A percentile compares a stretch with the other conserved stretches of the same genome.
Evolutionary conservation across 2,113 vertebrate genomes (phyloP).

Genomic region (Penelope pileata): DNA sequence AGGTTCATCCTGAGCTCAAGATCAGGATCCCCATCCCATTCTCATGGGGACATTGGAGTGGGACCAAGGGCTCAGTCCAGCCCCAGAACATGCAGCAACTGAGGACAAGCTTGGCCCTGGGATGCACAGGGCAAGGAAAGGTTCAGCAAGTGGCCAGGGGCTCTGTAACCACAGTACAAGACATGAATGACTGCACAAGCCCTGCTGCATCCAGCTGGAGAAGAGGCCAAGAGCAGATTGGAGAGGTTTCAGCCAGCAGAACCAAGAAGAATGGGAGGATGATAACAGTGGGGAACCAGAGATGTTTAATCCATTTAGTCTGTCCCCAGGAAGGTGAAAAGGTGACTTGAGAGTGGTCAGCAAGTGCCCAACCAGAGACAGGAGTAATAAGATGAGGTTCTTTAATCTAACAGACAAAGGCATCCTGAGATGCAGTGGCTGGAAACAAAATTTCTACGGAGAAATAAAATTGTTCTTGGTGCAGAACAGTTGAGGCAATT

Average conservation of each 20-base stretch:
- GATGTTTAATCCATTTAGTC: not conserved
- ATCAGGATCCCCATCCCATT: not conserved
- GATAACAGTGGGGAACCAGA: not conserved
- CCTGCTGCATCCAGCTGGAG: not conserved
- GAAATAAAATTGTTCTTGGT: not conserved
- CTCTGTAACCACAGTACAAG: not conserved
- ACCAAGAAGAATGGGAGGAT: slow-evolving; percentile 3
- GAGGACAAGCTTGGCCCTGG: not conserved
- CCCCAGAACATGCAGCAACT: not conserved
- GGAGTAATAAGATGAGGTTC: not conserved
- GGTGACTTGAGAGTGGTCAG: not conserved
- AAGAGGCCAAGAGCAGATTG: not conserved
- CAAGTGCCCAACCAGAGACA: not conserved
- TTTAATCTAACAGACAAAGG: not conserved
- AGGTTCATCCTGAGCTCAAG: not conserved
- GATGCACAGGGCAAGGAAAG: not conserved
- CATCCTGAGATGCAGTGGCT: not conserved
- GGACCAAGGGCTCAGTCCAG: not conserved
- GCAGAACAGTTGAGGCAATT: not conserved
- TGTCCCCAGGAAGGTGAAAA: not conserved
- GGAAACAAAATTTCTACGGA: slow-evolving; percentile 1
- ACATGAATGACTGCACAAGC: not conserved
- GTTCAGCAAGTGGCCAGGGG: not conserved
- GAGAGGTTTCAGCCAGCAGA: not conserved
- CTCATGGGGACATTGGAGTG: fast-evolving